phyloP scores from a whole-genome alignment of 2,113 vertebrate genomes.

The Seriola aureovittata region DNA sequence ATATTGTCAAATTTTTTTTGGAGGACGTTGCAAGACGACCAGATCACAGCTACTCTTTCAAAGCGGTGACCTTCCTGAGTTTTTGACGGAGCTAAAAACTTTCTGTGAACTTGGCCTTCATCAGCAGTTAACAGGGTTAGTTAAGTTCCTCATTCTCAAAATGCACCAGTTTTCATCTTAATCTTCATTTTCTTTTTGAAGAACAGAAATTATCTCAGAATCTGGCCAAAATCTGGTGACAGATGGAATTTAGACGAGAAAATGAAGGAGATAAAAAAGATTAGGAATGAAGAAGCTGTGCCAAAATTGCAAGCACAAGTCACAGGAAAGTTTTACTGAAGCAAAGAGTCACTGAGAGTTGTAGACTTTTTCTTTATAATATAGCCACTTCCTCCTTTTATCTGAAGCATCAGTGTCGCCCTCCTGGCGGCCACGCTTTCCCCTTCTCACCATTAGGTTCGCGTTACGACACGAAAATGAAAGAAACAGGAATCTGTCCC shows the following conservation, averaged over 20 bases:
- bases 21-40: not conserved
- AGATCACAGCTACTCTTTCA: not conserved
- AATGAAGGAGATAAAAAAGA: constrained; percentile 37
- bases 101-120: not conserved
- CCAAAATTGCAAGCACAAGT: constrained; percentile 4
- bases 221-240: constrained; percentile 31
- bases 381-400: not conserved
- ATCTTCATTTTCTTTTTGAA: constrained; percentile 2
- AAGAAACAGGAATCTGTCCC: not conserved
- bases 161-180: not conserved
- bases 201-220: not conserved
- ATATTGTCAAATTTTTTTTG: too few species aligned
- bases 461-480: not conserved
- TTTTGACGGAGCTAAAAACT: not conserved
- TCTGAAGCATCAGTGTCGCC: not conserved
- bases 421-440: not conserved
- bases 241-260: constrained; percentile 48
- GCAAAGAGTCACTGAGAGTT: constrained; percentile 2
- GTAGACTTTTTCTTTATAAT: not conserved
- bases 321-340: constrained; percentile 21
- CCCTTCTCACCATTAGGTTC: not conserved
- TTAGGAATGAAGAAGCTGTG: constrained; percentile 15
- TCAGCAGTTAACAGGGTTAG: not conserved
- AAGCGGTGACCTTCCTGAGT: not conserved
- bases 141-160: not conserved